These are phyloP conservation scores for Danaus chrysippus DNA, from an alignment of 2,888 invertebrate species.

Conservation along the genomic window DNA sequence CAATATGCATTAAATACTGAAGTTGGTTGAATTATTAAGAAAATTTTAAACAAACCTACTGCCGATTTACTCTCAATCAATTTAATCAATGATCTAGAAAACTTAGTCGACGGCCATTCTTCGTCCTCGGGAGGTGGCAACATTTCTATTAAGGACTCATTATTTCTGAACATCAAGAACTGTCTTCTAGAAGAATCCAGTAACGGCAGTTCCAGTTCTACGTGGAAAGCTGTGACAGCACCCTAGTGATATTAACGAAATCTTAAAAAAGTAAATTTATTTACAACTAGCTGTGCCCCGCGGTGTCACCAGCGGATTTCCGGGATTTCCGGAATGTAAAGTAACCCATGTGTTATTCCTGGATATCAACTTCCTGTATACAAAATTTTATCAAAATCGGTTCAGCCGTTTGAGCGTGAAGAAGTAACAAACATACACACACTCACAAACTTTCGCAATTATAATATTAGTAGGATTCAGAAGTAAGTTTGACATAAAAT, in stretches of 20 bases:
- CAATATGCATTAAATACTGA: neutral
- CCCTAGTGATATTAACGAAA: conserved; percentile 43
- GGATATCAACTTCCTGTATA: no score
- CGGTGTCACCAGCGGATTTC: no score
- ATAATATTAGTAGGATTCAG: no score
- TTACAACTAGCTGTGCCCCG: no score
- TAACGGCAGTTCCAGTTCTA: conserved; percentile 77
- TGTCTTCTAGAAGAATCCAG: conserved; percentile 64
- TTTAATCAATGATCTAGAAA: conserved; percentile 20
- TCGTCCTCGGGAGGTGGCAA: conserved; percentile 60
- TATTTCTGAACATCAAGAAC: conserved; percentile 57
- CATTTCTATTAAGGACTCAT: conserved; percentile 57
- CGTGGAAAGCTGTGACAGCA: conserved; percentile 61
- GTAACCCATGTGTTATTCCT: no score
- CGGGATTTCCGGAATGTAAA: no score
- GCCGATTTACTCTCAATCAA: conserved; percentile 38
- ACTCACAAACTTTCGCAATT: no score
- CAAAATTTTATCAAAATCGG: no score
- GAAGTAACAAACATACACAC: no score
- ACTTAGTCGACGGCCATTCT: conserved; percentile 35
- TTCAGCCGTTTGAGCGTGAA: no score
- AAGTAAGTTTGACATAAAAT: no score
- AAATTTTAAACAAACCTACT: conserved; percentile 34
- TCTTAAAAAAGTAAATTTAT: neutral
- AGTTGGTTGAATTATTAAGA: conserved; percentile 9